Evolutionary conservation across 2,797 vertebrate genomes (phyloP).

Genomic region (Simalia tracyae): DNA sequence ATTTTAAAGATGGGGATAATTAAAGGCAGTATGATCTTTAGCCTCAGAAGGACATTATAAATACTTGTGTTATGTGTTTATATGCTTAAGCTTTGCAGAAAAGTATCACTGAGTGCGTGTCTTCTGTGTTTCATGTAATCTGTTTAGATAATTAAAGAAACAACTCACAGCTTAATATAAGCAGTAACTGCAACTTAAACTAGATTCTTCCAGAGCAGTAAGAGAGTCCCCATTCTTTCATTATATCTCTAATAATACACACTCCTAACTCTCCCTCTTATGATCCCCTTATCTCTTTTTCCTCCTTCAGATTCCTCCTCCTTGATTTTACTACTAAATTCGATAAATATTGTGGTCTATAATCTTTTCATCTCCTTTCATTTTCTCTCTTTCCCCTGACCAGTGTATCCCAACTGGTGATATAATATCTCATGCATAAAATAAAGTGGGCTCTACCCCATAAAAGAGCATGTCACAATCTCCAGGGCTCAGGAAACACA

Average conservation of each 20-base stretch:
- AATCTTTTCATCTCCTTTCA: background rate
- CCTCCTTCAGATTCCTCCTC: background rate
- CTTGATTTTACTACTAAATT: background rate
- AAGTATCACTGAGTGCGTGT: background rate
- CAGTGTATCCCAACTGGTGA: background rate
- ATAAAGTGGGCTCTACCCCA: background rate
- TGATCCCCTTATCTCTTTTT: background rate
- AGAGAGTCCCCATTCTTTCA: background rate
- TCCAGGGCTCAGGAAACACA: background rate
- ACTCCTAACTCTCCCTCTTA: background rate
- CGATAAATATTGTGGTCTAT: background rate
- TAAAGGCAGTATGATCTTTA: conserved; percentile 9
- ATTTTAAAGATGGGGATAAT: background rate
- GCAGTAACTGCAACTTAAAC: background rate
- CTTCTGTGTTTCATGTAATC: background rate
- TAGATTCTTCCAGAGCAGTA: background rate
- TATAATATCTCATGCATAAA: background rate
- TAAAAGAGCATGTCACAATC: background rate
- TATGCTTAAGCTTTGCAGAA: conserved; percentile 4
- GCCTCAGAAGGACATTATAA: conserved; percentile 23
- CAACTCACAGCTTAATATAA: background rate
- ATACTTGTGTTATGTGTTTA: conserved; percentile 28
- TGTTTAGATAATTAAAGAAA: conserved; percentile 9
- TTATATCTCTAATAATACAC: background rate
- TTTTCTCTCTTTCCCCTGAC: background rate